These are phyloP conservation scores for Ypsolopha sequella DNA, from an alignment of 2,888 invertebrate species.

Conservation along the genomic window DNA sequence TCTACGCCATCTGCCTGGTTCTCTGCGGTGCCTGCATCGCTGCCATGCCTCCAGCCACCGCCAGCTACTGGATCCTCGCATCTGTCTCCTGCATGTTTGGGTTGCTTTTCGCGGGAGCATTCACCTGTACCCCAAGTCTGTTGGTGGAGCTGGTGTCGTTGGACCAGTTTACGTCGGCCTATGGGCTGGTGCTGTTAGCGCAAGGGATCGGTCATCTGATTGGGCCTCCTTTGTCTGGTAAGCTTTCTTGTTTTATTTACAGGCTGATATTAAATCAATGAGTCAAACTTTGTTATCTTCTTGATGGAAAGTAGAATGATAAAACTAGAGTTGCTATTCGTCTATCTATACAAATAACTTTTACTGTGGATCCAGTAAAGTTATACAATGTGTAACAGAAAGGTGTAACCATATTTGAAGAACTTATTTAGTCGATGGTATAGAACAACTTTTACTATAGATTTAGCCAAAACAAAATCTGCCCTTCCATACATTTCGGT, in stretches of 20 bases:
- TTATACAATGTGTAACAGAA: too few relatives aligned
- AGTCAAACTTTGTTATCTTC: too few relatives aligned
- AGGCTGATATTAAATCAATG: too few relatives aligned
- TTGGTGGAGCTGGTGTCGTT: conserved; percentile 89
- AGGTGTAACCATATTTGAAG: too few relatives aligned
- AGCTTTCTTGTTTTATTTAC: conserved; percentile 5
- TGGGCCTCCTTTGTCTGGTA: conserved; percentile 93
- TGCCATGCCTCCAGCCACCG: conserved; percentile 68
- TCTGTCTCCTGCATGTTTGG: conserved; percentile 80
- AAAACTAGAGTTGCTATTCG: too few relatives aligned
- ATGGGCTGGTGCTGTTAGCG: conserved; percentile 88
- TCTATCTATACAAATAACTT: too few relatives aligned
- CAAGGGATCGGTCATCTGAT: conserved; percentile 94
- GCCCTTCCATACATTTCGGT: too few relatives aligned
- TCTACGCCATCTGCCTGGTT: conserved; percentile 85
- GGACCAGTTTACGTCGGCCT: conserved; percentile 93
- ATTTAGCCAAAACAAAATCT: too few relatives aligned
- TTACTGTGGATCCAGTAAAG: too few relatives aligned
- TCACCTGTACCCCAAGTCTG: conserved; percentile 91
- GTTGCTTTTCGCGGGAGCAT: conserved; percentile 91
- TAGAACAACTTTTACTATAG: too few relatives aligned
- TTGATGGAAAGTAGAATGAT: too few relatives aligned
- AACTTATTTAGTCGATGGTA: too few relatives aligned
- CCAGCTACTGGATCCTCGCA: conserved; percentile 60
- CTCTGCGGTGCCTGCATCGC: conserved; percentile 74